phyloP scores from a whole-genome alignment of 1,140 invertebrate species.

The Calliphora vicina region DNA sequence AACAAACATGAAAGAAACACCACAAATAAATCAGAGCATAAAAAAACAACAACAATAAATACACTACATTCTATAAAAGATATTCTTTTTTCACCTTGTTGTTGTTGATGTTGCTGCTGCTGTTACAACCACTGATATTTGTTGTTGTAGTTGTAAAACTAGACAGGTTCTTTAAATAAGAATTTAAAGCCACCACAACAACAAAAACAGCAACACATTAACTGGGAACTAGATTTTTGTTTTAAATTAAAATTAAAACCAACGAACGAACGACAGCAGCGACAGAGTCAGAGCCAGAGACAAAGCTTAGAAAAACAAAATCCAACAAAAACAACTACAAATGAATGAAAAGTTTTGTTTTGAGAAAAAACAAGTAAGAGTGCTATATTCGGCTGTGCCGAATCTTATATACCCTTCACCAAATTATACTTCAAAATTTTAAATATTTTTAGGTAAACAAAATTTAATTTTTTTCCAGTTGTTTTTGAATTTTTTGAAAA shows the following conservation, averaged over 20 bases:
- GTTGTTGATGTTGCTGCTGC: not conserved
- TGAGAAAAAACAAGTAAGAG: not conserved
- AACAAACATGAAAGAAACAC: not conserved
- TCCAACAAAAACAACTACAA: not conserved
- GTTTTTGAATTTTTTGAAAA: no score
- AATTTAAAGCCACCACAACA: not conserved
- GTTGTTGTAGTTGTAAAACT: not conserved
- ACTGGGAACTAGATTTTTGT: not conserved
- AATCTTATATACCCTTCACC: no score
- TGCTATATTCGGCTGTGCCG: no score
- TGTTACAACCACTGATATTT: not conserved
- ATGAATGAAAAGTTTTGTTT: not conserved
- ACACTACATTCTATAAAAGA: not conserved
- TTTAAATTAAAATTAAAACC: not conserved
- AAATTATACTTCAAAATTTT: no score
- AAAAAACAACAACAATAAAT: not conserved
- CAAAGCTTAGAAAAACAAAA: not conserved
- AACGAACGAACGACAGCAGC: not conserved
- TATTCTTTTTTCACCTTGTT: not conserved
- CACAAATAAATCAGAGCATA: conserved; percentile 13
- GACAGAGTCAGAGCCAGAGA: not conserved
- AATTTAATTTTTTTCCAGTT: no score
- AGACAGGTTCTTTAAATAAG: not conserved
- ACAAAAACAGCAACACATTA: not conserved
- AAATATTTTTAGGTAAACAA: no score